Base-by-base conservation (phyloP, 2,888 invertebrate species). In the Scaptodrosophila latifasciaeformis region DNA sequence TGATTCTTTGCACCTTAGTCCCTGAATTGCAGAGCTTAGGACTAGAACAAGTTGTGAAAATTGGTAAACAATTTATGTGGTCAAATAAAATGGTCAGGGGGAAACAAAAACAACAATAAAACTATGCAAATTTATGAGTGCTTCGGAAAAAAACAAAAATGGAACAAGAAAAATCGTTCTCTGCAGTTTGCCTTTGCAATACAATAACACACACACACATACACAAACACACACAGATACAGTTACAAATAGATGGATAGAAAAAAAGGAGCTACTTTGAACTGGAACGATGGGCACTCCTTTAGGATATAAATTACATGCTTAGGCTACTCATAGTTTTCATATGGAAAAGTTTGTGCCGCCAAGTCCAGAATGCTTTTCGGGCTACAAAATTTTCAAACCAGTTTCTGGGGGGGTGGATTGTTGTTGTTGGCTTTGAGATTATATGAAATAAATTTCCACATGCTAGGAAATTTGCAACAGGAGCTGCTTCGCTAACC, bases 31-130 rank as follows among this genome's bases (percentile, higher is more conserved):
- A n/a, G n/a, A n/a, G n/a, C n/a, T n/a, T n/a, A n/a, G n/a, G n/a
- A n/a, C n/a, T n/a, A n/a, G 18, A 30, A 35, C 43, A 59, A 61
- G 60, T 80, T 72, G 74, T 65, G 78, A 80, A 75, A 75, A 75
- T 75, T 75, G 81, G 75, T 75, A 75, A 75, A 77, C 75, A 75
- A 75, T 80, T 80, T 75, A 80, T 75, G 75, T 67, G 75, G 78
- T 77, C 70, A 75, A 80, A 75, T 80, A 74, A 74, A 80, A 72
- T 58, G 59, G 62, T 56, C 42, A 53, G 44, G 54, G 54, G 40
- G 47, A 53, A 29, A 45, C 29, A 48, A 49, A 51, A 46, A 37
- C 43, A 37, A 34, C 10, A 45, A 56, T 39, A 50, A 52, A 49
- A 30, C 34, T 27, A 42, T 31, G 47, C 63, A 69, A 74, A 77